Conservation (phyloP, 1,140 invertebrate genomes). For the Bombus sylvicola region DNA sequence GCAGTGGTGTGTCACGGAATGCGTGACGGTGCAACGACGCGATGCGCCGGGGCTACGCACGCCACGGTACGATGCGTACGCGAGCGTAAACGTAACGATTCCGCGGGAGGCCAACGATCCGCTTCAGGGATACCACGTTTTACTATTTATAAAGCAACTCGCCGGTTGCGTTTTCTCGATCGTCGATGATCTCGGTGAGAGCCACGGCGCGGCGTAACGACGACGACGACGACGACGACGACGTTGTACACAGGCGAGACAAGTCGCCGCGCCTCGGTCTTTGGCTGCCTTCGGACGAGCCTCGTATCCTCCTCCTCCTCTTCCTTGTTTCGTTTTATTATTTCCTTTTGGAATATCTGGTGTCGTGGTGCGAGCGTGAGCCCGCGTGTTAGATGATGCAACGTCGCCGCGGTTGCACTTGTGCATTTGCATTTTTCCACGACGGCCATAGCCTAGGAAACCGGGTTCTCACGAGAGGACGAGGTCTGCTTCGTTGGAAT, state of each 20-base stretch:
- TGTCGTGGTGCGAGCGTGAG: conserved; percentile 13
- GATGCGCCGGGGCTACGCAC: conserved; percentile 37
- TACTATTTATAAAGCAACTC: conserved; percentile 51
- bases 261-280: not conserved
- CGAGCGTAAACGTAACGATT: conserved; percentile 65
- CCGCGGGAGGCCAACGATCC: conserved; percentile 50
- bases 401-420: conserved; percentile 32
- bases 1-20: conserved; percentile 41
- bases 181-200: not conserved
- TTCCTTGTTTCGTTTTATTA: conserved; percentile 9
- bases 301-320: not conserved
- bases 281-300: not conserved
- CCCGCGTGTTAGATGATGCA: conserved; percentile 42
- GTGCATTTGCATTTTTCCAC: conserved; percentile 31
- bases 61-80: conserved; percentile 56
- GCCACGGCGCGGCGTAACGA: too few species aligned
- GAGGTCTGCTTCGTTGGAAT: conserved; percentile 9
- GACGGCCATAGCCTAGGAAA: not conserved
- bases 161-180: conserved; percentile 37
- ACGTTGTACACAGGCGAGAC: conserved; percentile 5
- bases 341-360: conserved; percentile 42
- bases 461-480: conserved; percentile 42
- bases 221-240: not conserved
- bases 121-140: conserved; percentile 48
- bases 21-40: conserved; percentile 40